Conservation (phyloP, 92 coral and sea anemone genomes). For the Epizoanthus stellaris region DNA sequence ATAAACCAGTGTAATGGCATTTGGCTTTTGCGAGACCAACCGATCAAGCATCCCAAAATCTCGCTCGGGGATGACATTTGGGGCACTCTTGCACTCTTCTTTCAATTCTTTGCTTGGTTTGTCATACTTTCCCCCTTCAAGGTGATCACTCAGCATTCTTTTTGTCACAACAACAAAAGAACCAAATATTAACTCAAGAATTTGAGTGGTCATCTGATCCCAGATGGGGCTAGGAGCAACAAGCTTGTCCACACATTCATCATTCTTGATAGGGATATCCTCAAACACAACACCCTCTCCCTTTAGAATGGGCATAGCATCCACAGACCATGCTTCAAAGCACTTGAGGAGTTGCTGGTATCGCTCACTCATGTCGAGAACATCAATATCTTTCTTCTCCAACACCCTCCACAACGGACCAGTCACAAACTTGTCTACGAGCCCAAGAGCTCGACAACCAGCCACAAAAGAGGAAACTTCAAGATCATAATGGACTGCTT, state of each 20-base stretch:
- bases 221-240: not conserved
- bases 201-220: constrained; percentile 35
- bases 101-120: constrained; percentile 3
- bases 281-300: constrained; percentile 26
- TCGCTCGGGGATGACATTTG: constrained; percentile 10
- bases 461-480: constrained; percentile 38
- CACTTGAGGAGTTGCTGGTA: constrained; percentile 39
- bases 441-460: constrained; percentile 37
- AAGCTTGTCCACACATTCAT: constrained; percentile 15
- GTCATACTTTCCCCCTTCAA: constrained; percentile 39
- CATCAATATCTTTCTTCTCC: constrained; percentile 22
- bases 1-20: constrained; percentile 26
- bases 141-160: constrained; percentile 30
- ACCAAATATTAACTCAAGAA: constrained; percentile 34
- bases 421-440: constrained; percentile 25
- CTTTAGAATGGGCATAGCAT: constrained; percentile 24
- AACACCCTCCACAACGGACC: constrained; percentile 46
- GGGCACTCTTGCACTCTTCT: constrained; percentile 19
- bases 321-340: constrained; percentile 43
- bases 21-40: constrained; percentile 16
- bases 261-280: constrained; percentile 6
- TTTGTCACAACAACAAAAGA: constrained; percentile 39
- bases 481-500: constrained; percentile 24
- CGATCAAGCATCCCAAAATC: not conserved
- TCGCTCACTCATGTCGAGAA: constrained; percentile 39